A percentile compares a stretch with the other conserved stretches of the same genome.
These are phyloP conservation scores for Ophonus ardosiacus DNA, from an alignment of 2,888 invertebrate species.

Conservation along the genomic window DNA sequence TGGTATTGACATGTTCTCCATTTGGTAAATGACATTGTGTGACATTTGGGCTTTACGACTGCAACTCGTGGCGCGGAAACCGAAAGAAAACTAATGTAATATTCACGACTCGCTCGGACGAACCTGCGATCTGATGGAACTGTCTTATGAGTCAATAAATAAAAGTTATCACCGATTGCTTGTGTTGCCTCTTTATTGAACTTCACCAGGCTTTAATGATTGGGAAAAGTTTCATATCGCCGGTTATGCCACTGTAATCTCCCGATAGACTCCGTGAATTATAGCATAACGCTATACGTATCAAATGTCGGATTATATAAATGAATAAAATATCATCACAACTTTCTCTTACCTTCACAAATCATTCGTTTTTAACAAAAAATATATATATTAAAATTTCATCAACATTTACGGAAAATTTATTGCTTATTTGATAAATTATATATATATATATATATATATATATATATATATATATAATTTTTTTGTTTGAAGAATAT, in stretches of 20 bases:
- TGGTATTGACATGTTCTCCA: not conserved
- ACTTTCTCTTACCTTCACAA: constrained; percentile 8
- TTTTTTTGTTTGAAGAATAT: too few relatives aligned
- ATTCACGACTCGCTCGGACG: constrained; percentile 23
- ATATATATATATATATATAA: too few relatives aligned
- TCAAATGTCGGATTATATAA: constrained; percentile 38
- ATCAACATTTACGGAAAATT: not conserved
- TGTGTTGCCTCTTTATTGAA: constrained; percentile 47
- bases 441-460: too few relatives aligned
- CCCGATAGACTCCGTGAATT: not conserved
- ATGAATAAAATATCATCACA: constrained; percentile 8
- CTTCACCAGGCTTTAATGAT: constrained; percentile 27
- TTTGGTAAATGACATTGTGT: constrained; percentile 15
- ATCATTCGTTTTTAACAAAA: not conserved
- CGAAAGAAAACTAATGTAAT: constrained; percentile 44
- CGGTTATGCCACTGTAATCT: constrained; percentile 38
- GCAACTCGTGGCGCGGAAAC: not conserved
- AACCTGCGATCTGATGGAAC: constrained; percentile 22
- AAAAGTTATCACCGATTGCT: constrained; percentile 46
- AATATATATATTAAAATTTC: not conserved
- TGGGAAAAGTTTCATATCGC: constrained; percentile 35
- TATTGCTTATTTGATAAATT: not conserved
- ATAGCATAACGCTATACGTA: not conserved
- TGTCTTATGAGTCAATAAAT: constrained; percentile 46
- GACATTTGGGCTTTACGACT: constrained; percentile 24